Percentiles rank a stretch among this genome's conserved stretches.
Evolutionary conservation across 1,140 invertebrate species (phyloP).

Genomic region (Protaetia brevitarsis): DNA sequence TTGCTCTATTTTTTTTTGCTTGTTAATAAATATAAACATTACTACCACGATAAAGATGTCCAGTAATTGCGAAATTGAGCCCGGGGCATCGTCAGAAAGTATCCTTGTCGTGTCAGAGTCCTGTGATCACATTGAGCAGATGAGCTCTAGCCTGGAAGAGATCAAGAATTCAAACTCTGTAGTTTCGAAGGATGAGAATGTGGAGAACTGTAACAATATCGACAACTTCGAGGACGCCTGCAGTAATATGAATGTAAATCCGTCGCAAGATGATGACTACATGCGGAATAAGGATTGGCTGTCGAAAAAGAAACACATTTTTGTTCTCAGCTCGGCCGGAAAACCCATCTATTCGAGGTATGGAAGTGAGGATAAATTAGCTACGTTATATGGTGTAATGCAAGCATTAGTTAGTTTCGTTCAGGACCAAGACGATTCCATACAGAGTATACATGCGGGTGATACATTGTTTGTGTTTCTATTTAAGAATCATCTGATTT

Average conservation of each 20-base stretch:
- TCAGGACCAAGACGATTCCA: slow-evolving; percentile 74
- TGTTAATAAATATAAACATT: not conserved
- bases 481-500: slow-evolving; percentile 80
- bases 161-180: slow-evolving; percentile 49
- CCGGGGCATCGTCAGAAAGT: slow-evolving; percentile 58
- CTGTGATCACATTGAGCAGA: slow-evolving; percentile 67
- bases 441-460: slow-evolving; percentile 82
- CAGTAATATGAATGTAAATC: slow-evolving; percentile 27
- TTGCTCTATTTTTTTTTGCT: not conserved
- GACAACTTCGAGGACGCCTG: slow-evolving; percentile 35
- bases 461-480: slow-evolving; percentile 87
- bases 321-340: slow-evolving; percentile 90
- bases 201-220: slow-evolving; percentile 49
- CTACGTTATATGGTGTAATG: slow-evolving; percentile 92
- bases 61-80: slow-evolving; percentile 39
- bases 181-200: slow-evolving; percentile 44
- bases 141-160: slow-evolving; percentile 61
- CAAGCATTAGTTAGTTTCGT: slow-evolving; percentile 93
- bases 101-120: slow-evolving; percentile 67
- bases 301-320: slow-evolving; percentile 85
- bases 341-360: slow-evolving; percentile 95
- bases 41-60: slow-evolving; percentile 27
- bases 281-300: slow-evolving; percentile 68
- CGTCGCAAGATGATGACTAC: slow-evolving; percentile 51
- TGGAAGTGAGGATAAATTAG: slow-evolving; percentile 92